phyloP scores from a whole-genome alignment of 2,888 invertebrate genomes.

The Argyra leucocephala region DNA sequence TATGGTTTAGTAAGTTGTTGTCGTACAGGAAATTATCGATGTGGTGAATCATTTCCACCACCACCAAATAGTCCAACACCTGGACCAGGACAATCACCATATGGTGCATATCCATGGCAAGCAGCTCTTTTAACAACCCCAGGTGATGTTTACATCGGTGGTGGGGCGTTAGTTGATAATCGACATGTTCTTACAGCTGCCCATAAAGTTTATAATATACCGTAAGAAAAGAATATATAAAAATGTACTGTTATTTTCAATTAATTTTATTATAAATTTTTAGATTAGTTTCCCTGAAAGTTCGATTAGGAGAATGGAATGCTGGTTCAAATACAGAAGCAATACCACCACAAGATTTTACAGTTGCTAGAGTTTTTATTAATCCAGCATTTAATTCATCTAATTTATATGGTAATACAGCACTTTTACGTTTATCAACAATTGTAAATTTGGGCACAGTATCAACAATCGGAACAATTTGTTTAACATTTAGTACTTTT shows the following conservation, averaged over 20 bases:
- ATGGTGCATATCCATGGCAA: constrained; percentile 67
- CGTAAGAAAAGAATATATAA: constrained; percentile 46
- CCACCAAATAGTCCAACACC: constrained; percentile 37
- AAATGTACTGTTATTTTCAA: too few relatives aligned
- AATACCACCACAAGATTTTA: constrained; percentile 55
- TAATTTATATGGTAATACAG: constrained; percentile 32
- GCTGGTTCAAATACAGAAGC: constrained; percentile 55
- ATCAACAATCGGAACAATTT: constrained; percentile 53
- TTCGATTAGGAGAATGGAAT: constrained; percentile 70
- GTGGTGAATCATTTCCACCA: constrained; percentile 37
- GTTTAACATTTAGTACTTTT: constrained; percentile 46
- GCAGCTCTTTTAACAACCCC: constrained; percentile 50
- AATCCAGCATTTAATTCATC: constrained; percentile 60
- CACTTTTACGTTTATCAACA: constrained; percentile 58
- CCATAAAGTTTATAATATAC: constrained; percentile 54
- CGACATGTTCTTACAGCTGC: constrained; percentile 63
- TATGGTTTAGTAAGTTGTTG: constrained; percentile 36
- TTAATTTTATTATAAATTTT: background rate
- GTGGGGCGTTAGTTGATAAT: constrained; percentile 60
- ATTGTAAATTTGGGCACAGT: constrained; percentile 50
- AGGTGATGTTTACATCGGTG: constrained; percentile 58
- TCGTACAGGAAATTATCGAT: constrained; percentile 36
- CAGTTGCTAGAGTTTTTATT: constrained; percentile 49
- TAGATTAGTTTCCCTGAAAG: constrained; percentile 46
- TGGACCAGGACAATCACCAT: constrained; percentile 50